Evolutionary conservation across 2,888 invertebrate species (phyloP).

Genomic region (Cistogaster globosa): DNA sequence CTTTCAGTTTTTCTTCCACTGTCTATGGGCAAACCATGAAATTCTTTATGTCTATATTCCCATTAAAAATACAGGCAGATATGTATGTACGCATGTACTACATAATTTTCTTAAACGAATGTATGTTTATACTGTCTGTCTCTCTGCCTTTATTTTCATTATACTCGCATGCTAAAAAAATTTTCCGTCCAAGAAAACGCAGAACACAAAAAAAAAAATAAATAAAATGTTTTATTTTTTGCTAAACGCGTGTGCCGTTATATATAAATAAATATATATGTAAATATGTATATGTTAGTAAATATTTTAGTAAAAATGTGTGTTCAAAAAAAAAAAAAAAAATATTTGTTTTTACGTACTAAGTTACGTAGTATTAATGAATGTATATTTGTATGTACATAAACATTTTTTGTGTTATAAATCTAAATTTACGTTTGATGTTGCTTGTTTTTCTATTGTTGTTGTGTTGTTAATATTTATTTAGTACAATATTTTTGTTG

Average conservation of each 20-base stretch:
- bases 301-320: conserved; percentile 10
- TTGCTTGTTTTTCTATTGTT: conserved; percentile 8
- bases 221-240: conserved; percentile 25
- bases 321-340: too few species aligned
- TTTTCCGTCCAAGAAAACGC: conserved; percentile 30
- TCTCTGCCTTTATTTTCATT: conserved; percentile 15
- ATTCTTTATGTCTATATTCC: conserved; percentile 33
- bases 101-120: not conserved
- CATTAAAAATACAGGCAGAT: conserved; percentile 15
- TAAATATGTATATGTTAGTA: conserved; percentile 18
- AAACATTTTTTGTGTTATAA: conserved; percentile 20
- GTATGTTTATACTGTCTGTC: conserved; percentile 4
- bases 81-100: not conserved
- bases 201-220: conserved; percentile 31
- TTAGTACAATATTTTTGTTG: not conserved
- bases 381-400: not conserved
- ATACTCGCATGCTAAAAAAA: conserved; percentile 22
- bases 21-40: conserved; percentile 44
- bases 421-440: conserved; percentile 37
- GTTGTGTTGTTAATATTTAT: conserved; percentile 1
- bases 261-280: conserved; percentile 7
- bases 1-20: conserved; percentile 7
- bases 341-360: conserved; percentile 14
- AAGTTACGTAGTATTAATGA: not conserved
- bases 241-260: conserved; percentile 52